Base-by-base conservation (phyloP, 2,888 invertebrate species). In the Melanostoma mellinum region DNA sequence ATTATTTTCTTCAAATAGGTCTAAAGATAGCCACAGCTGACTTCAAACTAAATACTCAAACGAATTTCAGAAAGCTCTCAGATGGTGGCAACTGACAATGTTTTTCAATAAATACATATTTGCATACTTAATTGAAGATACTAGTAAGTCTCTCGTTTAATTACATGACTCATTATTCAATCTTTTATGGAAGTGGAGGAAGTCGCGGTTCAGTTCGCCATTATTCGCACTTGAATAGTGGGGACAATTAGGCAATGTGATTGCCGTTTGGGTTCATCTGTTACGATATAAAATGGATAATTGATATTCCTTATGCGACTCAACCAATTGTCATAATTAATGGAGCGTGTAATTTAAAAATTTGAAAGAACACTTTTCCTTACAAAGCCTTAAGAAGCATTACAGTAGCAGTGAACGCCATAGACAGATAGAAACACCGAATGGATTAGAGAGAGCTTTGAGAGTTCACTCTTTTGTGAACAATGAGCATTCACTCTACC, bases 91-190 rank as follows among this genome's bases (percentile, higher is more conserved):
- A 33, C 20, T 30, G 3, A 3, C 1, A 20, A 38, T 38, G 20
- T 6, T 58, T 32, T 8, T 33, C 42, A 30, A n/a, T 10, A 55
- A 65, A 58, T 61, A n/a, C n/a, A n/a, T n/a, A 76, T 86, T 86
- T 86, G 72, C 85, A 86, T 86, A 71, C 30, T 61, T 73, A 79
- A 86, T 81, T 85, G 68, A 20, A 52, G 50, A 67, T 56, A 67
- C 53, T 20, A 56, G 30, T 58, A 46, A 32, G 38, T 50, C 72
- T 53, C 10, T 6, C 10, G 33, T 40, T 20, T 20, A 20, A 10
- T 33, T 40, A 40, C 5, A 33, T 10, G 10, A 33, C 36, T 61
- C 35, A 52, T 20, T n/a, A 0, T 20, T 52, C 30, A n/a, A 2
- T 53, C 9, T 55, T 6, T 5, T 46, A 60, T 40, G 65, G 52